Evolutionary conservation across 2,113 vertebrate genomes (phyloP), one percentile per base, ranked within the genome.

Genomic region (Tachysurus fulvidraco): DNA sequence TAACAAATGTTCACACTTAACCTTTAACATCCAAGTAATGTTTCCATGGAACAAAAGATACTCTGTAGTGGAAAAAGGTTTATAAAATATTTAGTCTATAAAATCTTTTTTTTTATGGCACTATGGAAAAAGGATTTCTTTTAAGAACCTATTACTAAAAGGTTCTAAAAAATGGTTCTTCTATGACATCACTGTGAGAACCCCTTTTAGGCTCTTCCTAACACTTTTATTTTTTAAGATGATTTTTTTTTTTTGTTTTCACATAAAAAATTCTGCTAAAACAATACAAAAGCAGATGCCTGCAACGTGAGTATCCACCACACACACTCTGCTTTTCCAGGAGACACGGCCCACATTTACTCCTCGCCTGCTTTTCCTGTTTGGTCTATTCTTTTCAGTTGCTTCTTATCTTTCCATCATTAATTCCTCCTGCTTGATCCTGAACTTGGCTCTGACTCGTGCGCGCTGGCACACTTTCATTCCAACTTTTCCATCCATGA

Each of bases 341-440:
- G 90, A 91, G 83, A 94, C 93, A 81, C 94, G 94, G 90, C 87
- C 55, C 84, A 50, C 90, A 91, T 92, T 92, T 93, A 92, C 88
- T 92, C 84, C 89, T 89, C 86, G 89, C 89, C 84, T 92, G 87
- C 91, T 92, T 93, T 95, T 95, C 95, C 94, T 95, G 95, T 95
- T 95, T 95, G 94, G 95, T 95, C 94, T 95, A 92, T 92, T 92
- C 90, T 92, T 93, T 92, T 92, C 93, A 91, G 91, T 57, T 92
- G 91, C 91, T 90, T 89, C 93, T 95, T 94, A 94, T 95, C 95
- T 92, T 88, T 92, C 91, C 90, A 94, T 94, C 93, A 90, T 93
- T 94, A 94, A 93, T 94, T 95, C 93, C 93, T 94, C 89, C 89
- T 93, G 86, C 85, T 91, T 92, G 93, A 93, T 94, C 91, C 92